A percentile compares a stretch with the other conserved stretches of the same genome.
Evolutionary conservation across 2,888 invertebrate genomes (phyloP).

Genomic region (Nymphalis polychloros): DNA sequence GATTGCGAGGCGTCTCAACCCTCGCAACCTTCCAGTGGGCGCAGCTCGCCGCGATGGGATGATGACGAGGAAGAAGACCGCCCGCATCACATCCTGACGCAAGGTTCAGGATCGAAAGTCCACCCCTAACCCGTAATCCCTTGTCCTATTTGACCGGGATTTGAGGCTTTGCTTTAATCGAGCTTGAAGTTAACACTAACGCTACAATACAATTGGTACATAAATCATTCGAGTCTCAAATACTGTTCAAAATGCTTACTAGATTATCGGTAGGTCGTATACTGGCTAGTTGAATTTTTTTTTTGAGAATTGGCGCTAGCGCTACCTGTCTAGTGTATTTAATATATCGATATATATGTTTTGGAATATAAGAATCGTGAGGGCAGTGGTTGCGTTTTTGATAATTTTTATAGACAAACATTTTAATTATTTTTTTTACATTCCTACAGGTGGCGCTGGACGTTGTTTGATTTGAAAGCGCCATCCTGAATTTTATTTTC

Average conservation of each 20-base stretch:
- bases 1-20: constrained; percentile 66
- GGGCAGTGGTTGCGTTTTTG: constrained; percentile 73
- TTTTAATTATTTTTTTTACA: constrained; percentile 25
- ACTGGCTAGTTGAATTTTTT: constrained; percentile 39
- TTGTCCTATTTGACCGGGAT: constrained; percentile 44
- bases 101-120: constrained; percentile 66
- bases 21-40: constrained; percentile 73
- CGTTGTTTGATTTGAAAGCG: constrained; percentile 66
- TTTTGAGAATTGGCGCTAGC: constrained; percentile 36
- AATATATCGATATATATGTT: constrained; percentile 16
- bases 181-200: constrained; percentile 37
- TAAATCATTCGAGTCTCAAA: constrained; percentile 57
- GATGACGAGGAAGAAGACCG: constrained; percentile 72
- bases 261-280: constrained; percentile 39
- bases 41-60: constrained; percentile 76
- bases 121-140: constrained; percentile 37
- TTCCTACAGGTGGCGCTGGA: constrained; percentile 75
- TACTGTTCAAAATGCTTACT: constrained; percentile 54
- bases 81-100: constrained; percentile 67
- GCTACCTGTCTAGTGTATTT: constrained; percentile 40
- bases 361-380: constrained; percentile 44
- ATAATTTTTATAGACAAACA: constrained; percentile 20
- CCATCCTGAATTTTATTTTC: constrained; percentile 68
- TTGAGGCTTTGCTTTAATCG: constrained; percentile 47
- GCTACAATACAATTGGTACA: constrained; percentile 7